These are phyloP conservation scores for Eciton burchellii DNA, from an alignment of 1,140 invertebrate genomes.

Conservation along the genomic window DNA sequence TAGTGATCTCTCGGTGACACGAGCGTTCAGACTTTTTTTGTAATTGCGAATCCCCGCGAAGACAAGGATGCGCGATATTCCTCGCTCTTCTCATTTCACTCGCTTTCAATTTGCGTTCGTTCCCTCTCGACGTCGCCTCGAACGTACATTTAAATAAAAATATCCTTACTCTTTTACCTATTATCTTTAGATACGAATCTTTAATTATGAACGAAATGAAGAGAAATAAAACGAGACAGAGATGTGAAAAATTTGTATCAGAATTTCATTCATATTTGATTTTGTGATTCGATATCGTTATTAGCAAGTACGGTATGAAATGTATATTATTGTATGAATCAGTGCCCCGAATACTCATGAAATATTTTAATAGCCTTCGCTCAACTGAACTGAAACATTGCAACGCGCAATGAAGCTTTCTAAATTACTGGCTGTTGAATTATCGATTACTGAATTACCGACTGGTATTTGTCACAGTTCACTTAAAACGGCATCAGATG, in stretches of 20 bases:
- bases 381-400: too few relatives aligned
- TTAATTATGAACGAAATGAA: constrained; percentile 1
- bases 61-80: not conserved
- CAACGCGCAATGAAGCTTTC: too few relatives aligned
- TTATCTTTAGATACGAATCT: not conserved
- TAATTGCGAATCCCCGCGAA: not conserved
- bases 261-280: too few relatives aligned
- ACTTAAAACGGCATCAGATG: not conserved
- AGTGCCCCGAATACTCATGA: too few relatives aligned
- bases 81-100: not conserved
- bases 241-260: too few relatives aligned
- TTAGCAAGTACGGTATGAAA: too few relatives aligned
- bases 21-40: not conserved
- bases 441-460: too few relatives aligned
- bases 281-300: too few relatives aligned
- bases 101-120: not conserved
- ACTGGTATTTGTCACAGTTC: too few relatives aligned
- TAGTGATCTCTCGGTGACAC: not conserved
- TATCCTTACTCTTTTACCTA: not conserved
- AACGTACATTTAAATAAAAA: constrained; percentile 11
- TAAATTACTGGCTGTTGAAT: too few relatives aligned
- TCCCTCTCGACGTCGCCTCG: not conserved
- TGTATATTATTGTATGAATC: too few relatives aligned
- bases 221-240: not conserved
- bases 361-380: too few relatives aligned